Percentiles rank a stretch among this genome's conserved stretches.
phyloP scores from a whole-genome alignment of 2,797 vertebrate species.

The Danionella dracula region DNA sequence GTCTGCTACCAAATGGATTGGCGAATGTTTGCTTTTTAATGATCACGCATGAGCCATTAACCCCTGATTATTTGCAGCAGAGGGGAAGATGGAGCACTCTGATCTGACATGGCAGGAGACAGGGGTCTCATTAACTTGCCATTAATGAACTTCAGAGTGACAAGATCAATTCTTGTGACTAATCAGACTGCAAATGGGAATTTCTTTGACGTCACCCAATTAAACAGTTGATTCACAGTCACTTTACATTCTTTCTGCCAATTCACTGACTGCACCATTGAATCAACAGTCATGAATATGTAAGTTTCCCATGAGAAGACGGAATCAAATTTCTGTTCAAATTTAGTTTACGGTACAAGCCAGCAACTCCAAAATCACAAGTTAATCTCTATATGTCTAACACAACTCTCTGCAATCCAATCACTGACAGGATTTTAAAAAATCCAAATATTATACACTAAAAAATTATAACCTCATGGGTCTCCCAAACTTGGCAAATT shows the following conservation, averaged over 20 bases:
- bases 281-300: background rate
- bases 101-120: background rate
- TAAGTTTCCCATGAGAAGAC: background rate
- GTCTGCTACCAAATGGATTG: no score
- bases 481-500: no score
- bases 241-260: background rate
- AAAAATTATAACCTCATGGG: no score
- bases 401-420: no score
- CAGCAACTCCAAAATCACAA: background rate
- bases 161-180: background rate
- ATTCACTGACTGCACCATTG: background rate
- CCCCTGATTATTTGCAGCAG: conserved; percentile 11
- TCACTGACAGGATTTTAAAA: no score
- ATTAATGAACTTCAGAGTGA: background rate
- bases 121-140: background rate
- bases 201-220: background rate
- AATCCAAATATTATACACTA: no score
- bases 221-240: background rate
- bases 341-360: background rate
- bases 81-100: background rate
- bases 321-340: background rate
- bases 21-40: no score
- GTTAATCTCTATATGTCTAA: background rate
- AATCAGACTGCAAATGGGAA: background rate
- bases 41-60: background rate